Conservation (phyloP, 2,797 vertebrate species). For the Poecilia wingei region DNA sequence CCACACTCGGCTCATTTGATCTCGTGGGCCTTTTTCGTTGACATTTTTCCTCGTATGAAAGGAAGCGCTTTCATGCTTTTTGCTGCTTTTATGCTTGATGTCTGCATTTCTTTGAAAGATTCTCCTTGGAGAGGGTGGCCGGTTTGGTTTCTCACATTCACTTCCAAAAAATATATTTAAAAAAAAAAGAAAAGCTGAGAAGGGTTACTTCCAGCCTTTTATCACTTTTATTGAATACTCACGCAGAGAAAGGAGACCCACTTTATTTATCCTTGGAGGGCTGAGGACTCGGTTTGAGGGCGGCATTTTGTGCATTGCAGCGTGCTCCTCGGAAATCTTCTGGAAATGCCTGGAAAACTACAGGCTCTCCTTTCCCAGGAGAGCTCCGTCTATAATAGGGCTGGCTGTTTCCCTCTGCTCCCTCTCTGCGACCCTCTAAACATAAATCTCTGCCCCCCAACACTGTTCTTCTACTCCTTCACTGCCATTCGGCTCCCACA, state of each 20-base stretch:
- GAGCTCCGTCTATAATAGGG: slow-evolving; percentile 68
- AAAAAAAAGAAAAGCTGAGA: slow-evolving; percentile 29
- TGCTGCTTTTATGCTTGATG: slow-evolving; percentile 59
- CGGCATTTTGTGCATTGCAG: slow-evolving; percentile 58
- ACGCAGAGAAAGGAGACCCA: slow-evolving; percentile 51
- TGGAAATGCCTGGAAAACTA: slow-evolving; percentile 68
- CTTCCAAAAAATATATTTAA: slow-evolving; percentile 19
- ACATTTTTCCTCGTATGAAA: slow-evolving; percentile 57
- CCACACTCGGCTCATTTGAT: slow-evolving; percentile 59
- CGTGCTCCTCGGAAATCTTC: slow-evolving; percentile 57
- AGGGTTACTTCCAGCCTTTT: slow-evolving; percentile 63
- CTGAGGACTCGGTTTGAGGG: slow-evolving; percentile 48
- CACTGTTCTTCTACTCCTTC: slow-evolving; percentile 43
- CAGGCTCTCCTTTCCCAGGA: slow-evolving; percentile 61
- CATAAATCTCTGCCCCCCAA: slow-evolving; percentile 68
- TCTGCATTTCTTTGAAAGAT: slow-evolving; percentile 61
- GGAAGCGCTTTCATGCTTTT: slow-evolving; percentile 54
- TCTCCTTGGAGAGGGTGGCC: slow-evolving; percentile 62
- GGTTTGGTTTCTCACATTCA: slow-evolving; percentile 48
- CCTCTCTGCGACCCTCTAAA: slow-evolving; percentile 53
- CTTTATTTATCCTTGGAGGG: slow-evolving; percentile 64
- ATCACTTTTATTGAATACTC: slow-evolving; percentile 69
- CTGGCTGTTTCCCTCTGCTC: slow-evolving; percentile 65
- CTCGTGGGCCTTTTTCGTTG: slow-evolving; percentile 56
- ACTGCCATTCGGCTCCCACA: slow-evolving; percentile 24